phyloP scores from a whole-genome alignment of 1,140 invertebrate genomes.

The Anastrepha ludens region DNA sequence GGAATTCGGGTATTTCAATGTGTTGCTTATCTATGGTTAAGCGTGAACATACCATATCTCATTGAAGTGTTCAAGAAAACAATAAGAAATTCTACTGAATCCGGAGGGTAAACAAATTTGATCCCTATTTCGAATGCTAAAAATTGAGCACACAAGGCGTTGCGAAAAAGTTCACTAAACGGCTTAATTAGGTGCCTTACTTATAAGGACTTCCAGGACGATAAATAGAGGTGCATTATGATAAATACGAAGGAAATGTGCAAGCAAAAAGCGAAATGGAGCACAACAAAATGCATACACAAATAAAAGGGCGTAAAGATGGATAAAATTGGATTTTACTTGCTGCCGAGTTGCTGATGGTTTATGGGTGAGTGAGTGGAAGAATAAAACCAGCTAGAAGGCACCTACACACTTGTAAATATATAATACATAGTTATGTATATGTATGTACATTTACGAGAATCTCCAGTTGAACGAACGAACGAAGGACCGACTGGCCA shows the following conservation, averaged over 20 bases:
- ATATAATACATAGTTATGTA: too few relatives aligned
- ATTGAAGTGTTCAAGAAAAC: too few relatives aligned
- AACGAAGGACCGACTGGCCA: background rate
- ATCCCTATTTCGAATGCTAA: too few relatives aligned
- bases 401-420: background rate
- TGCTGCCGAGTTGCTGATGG: background rate
- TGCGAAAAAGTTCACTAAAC: background rate
- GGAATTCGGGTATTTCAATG: too few relatives aligned
- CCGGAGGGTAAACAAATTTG: too few relatives aligned
- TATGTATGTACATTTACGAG: too few relatives aligned
- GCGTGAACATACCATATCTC: too few relatives aligned
- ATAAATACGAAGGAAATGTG: slow-evolving; percentile 3
- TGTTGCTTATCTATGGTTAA: too few relatives aligned
- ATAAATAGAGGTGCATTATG: background rate
- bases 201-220: background rate
- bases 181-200: background rate
- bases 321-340: slow-evolving; percentile 12
- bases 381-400: background rate
- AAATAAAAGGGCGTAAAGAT: slow-evolving; percentile 12
- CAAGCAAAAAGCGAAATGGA: background rate
- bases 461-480: slow-evolving; percentile 7
- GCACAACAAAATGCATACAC: background rate
- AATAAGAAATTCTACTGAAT: too few relatives aligned
- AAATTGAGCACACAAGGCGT: too few relatives aligned
- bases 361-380: background rate